These are phyloP conservation scores for Harpegnathos saltator DNA, from an alignment of 1,140 invertebrate genomes.

Conservation along the genomic window DNA sequence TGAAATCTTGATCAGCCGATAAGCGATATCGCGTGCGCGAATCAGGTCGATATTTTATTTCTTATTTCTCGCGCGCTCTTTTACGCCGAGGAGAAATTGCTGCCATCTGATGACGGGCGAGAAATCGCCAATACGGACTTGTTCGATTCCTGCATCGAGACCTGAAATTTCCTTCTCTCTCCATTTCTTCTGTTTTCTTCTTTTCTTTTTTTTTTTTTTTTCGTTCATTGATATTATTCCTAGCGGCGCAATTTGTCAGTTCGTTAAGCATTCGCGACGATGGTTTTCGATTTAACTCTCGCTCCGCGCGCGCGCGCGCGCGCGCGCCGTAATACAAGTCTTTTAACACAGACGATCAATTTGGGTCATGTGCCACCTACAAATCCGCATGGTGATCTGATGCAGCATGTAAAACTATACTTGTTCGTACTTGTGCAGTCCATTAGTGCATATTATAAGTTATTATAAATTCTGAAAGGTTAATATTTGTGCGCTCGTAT, in stretches of 20 bases:
- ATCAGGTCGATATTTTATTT: too few species aligned
- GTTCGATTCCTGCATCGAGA: too few species aligned
- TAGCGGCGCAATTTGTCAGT: neutral
- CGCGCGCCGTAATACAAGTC: neutral
- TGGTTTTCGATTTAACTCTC: conserved; percentile 7
- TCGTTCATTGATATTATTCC: neutral
- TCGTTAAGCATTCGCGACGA: neutral
- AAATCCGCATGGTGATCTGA: neutral
- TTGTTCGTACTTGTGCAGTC: neutral
- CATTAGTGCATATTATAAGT: conserved; percentile 35
- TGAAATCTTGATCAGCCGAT: neutral
- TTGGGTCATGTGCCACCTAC: conserved; percentile 24
- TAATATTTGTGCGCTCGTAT: conserved; percentile 16
- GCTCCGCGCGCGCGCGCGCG: too few species aligned
- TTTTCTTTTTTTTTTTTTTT: neutral
- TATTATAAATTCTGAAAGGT: conserved; percentile 15
- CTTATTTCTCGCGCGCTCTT: too few species aligned
- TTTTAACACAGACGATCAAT: conserved; percentile 9
- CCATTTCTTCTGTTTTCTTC: too few species aligned
- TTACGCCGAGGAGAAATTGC: too few species aligned
- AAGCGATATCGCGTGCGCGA: neutral
- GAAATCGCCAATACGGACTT: neutral
- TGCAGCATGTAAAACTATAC: neutral
- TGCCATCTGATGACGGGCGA: neutral
- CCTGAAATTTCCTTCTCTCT: neutral